Percentiles rank a stretch among this genome's conserved stretches.
These are phyloP conservation scores for Saimiri boliviensis DNA, from an alignment of 2,113 vertebrate genomes.

Conservation along the genomic window DNA sequence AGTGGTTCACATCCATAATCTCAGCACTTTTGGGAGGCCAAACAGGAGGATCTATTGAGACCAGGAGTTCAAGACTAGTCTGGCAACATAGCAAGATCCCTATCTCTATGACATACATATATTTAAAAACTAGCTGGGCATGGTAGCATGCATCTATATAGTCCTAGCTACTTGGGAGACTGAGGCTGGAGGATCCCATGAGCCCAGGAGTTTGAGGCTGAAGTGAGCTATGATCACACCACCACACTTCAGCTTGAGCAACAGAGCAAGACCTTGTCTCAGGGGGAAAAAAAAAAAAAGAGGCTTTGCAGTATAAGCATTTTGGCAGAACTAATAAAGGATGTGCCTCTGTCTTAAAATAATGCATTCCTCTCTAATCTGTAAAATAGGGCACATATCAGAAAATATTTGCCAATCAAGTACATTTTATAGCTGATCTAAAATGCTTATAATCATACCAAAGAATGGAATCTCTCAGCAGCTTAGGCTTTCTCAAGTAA, in stretches of 20 bases:
- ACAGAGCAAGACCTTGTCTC: not conserved
- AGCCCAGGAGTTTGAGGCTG: not conserved
- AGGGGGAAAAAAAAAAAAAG: not conserved
- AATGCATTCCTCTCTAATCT: not conserved
- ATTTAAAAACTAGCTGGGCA: not conserved
- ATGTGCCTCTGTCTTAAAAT: not conserved
- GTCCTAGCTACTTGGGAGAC: not conserved
- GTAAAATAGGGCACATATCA: not conserved
- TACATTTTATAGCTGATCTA: constrained; percentile 47
- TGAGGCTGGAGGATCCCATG: not conserved
- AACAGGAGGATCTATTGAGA: not conserved
- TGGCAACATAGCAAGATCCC: not conserved
- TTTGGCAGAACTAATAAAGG: not conserved
- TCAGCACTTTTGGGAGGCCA: not conserved
- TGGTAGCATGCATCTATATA: not conserved
- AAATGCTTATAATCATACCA: not conserved
- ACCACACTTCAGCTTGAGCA: not conserved
- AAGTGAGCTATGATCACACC: not conserved
- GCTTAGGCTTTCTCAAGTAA: constrained; percentile 39
- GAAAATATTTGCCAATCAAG: constrained; percentile 7
- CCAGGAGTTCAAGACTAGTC: not conserved
- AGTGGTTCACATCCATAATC: not conserved
- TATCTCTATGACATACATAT: not conserved
- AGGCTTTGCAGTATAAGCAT: not conserved
- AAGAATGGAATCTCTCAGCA: not conserved